phyloP scores from a whole-genome alignment of 2,113 vertebrate species.

The Rhizomys pruinosus region DNA sequence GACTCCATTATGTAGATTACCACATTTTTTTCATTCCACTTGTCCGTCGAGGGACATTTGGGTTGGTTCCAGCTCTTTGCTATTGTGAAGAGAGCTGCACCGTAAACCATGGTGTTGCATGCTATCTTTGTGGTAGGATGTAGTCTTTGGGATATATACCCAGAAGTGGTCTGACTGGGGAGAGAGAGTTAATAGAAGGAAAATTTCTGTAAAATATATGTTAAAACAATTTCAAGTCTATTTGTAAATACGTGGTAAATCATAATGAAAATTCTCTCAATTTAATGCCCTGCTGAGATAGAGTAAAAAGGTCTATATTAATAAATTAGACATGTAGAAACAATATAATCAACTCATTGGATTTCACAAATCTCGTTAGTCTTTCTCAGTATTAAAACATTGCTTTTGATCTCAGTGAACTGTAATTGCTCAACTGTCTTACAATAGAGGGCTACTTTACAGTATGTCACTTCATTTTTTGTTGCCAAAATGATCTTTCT shows the following conservation, averaged over 20 bases:
- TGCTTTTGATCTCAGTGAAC: neutral
- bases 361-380: neutral
- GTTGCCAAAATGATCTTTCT: neutral
- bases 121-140: too few species aligned
- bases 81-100: too few species aligned
- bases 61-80: too few species aligned
- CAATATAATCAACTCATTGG: neutral
- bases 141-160: constrained; percentile 50
- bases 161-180: neutral
- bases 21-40: too few species aligned
- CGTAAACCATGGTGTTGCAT: too few species aligned
- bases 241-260: neutral
- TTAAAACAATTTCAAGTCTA: constrained; percentile 38
- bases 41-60: too few species aligned
- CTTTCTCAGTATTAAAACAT: neutral
- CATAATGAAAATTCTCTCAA: neutral
- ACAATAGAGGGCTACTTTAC: neutral
- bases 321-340: neutral
- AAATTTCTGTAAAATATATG: too few species aligned
- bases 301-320: neutral
- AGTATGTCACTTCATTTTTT: neutral
- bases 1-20: too few species aligned
- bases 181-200: too few species aligned
- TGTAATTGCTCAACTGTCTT: neutral
- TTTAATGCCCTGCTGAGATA: neutral